These are phyloP conservation scores for Drosophila rubida DNA, from an alignment of 2,888 invertebrate genomes.

Conservation along the genomic window DNA sequence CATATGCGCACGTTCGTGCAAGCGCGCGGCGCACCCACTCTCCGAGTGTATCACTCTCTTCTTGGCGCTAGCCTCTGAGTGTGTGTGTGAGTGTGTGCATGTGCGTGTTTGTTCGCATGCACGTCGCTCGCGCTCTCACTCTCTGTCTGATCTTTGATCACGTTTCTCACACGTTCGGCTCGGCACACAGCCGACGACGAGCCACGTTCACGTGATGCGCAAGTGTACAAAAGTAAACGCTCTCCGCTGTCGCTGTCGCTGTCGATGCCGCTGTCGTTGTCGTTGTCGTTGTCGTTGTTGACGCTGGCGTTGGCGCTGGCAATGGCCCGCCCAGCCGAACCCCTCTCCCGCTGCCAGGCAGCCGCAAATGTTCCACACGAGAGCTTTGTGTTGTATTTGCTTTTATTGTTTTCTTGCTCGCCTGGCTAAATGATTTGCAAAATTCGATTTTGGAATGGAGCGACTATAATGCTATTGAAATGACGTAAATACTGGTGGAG, in stretches of 20 bases:
- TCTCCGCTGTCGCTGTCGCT: conserved; percentile 28
- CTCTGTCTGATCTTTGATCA: conserved; percentile 75
- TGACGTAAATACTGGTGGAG: conserved; percentile 62
- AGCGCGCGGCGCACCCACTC: conserved; percentile 44
- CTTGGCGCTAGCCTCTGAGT: neutral
- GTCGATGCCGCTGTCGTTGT: neutral
- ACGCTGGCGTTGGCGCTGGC: conserved; percentile 7
- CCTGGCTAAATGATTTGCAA: conserved; percentile 59
- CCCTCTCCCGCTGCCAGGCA: neutral
- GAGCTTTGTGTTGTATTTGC: conserved; percentile 40
- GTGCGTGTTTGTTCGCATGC: neutral
- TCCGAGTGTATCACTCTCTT: conserved; percentile 19
- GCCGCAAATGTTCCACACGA: conserved; percentile 24
- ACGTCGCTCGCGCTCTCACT: conserved; percentile 18
- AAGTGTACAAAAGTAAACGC: conserved; percentile 67
- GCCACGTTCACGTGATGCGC: conserved; percentile 76
- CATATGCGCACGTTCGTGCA: conserved; percentile 1
- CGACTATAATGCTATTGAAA: conserved; percentile 32
- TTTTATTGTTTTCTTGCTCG: conserved; percentile 36
- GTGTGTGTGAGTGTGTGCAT: neutral
- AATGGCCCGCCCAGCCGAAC: conserved; percentile 8
- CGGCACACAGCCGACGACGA: conserved; percentile 63
- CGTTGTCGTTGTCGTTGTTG: conserved; percentile 9
- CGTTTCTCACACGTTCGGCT: conserved; percentile 77
- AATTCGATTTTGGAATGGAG: conserved; percentile 40